These are phyloP conservation scores for Dastarcus helophoroides DNA, from an alignment of 2,888 invertebrate species.

Conservation along the genomic window DNA sequence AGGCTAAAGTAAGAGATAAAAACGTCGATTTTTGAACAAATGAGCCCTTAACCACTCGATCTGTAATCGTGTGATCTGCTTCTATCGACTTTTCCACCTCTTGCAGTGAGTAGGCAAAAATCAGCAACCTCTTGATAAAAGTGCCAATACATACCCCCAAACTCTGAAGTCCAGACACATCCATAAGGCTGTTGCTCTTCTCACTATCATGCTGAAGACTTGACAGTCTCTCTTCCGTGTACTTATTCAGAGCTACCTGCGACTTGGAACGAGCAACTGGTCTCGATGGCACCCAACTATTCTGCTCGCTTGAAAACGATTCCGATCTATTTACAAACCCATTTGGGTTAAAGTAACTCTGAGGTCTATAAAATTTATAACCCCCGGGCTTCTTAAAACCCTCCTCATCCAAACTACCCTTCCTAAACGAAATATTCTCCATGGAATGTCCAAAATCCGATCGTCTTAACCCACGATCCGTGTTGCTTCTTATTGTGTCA, in stretches of 20 bases:
- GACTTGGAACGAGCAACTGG: constrained; percentile 39
- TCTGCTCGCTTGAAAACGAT: constrained; percentile 29
- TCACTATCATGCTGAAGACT: constrained; percentile 19
- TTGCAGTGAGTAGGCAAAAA: too few species aligned
- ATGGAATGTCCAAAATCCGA: constrained; percentile 21
- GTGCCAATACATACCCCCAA: constrained; percentile 32
- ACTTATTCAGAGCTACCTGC: constrained; percentile 34
- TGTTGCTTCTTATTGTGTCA: constrained; percentile 34
- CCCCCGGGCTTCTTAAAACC: constrained; percentile 17
- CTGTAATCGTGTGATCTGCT: too few species aligned
- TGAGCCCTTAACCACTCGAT: too few species aligned
- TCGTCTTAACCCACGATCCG: constrained; percentile 16
- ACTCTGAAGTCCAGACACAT: constrained; percentile 38
- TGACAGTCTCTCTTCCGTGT: constrained; percentile 19
- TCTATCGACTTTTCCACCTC: too few species aligned
- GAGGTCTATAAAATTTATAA: constrained; percentile 26
- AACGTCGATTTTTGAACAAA: too few species aligned
- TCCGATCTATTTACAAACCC: constrained; percentile 25
- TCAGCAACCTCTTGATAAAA: too few species aligned
- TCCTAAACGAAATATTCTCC: constrained; percentile 25
- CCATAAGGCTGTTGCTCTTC: constrained; percentile 35
- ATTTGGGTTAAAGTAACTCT: constrained; percentile 5
- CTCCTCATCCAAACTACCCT: constrained; percentile 14
- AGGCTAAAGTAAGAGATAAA: too few species aligned
- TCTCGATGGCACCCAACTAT: constrained; percentile 25